A percentile compares a stretch with the other conserved stretches of the same genome.
These are phyloP conservation scores for Leptarthrus brevirostris DNA, from an alignment of 2,888 invertebrate species.

Conservation along the genomic window DNA sequence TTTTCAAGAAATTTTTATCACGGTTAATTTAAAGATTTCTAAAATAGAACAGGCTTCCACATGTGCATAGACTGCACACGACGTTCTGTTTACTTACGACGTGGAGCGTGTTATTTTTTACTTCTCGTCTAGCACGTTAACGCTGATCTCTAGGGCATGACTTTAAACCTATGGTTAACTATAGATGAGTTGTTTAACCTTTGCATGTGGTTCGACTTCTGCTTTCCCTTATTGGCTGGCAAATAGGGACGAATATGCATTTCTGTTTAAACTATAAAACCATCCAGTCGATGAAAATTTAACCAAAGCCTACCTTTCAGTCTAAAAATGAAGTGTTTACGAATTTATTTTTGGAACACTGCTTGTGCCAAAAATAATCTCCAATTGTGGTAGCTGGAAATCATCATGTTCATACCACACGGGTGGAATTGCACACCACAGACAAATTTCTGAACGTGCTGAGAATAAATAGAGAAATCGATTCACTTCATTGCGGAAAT, in stretches of 20 bases:
- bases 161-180: background rate
- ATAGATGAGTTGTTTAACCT: conserved; percentile 21
- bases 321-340: too few species aligned
- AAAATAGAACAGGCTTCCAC: background rate
- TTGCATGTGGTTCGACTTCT: conserved; percentile 8
- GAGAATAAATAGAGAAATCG: conserved; percentile 5
- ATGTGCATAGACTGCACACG: conserved; percentile 19
- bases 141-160: conserved; percentile 5
- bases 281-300: too few species aligned
- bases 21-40: too few species aligned
- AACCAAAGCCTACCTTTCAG: too few species aligned
- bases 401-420: conserved; percentile 4
- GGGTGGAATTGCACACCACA: conserved; percentile 1
- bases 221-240: too few species aligned
- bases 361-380: conserved; percentile 20
- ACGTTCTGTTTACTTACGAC: conserved; percentile 15
- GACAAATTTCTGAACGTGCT: background rate
- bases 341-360: background rate
- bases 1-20: too few species aligned
- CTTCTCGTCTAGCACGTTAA: background rate
- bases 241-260: too few species aligned
- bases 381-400: background rate
- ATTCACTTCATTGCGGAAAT: conserved; percentile 22
- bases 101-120: background rate
- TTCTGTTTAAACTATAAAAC: too few species aligned